Evolutionary conservation across 2,888 invertebrate genomes (phyloP), one percentile per base, ranked within the genome.

Genomic region (Petrolisthes manimaculis): DNA sequence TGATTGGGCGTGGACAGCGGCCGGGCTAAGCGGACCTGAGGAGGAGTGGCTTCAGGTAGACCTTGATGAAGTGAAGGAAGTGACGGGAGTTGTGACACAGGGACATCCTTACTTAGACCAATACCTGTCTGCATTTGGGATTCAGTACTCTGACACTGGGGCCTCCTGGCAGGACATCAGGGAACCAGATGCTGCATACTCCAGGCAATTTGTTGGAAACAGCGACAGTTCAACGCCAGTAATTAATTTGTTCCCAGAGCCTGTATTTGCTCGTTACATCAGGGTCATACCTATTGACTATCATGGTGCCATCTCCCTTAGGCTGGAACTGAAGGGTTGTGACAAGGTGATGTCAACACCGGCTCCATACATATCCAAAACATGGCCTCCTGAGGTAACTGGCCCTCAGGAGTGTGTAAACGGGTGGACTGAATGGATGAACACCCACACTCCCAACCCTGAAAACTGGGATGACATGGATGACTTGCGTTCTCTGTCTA

Each of bases 271-370:
- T 4, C 91, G 92, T 83, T 93, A 92, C 89, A 91, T 93, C 18
- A 90, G 92, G 24, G 86, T 93, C 3, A 91, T 92, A 12, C 93
- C 93, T 4, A 91, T 92, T 3, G 90, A 90, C 37, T 92, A 91
- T 86, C 91, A 92, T 12, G 91, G 92, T 5, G 91, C 92, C 71
- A 92, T 92, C 4, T 92, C 92, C 18, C 91, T 93, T 54, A 90
- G 93, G 87, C 84, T 93, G 37, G 93, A 93, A 88, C 91, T 93
- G 51, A 92, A 92, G 54, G 93, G 93, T 5, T 93, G 93, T 91
- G 91, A 91, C 84, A n/a, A 88, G 0, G 71, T 53, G 84, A 89
- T 86, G 56, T 71, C 86, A n/a, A 53, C 80, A 54, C 6, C n/a
- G 4, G 6, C 21, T n/a, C 21, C 71, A 1, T n/a, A 14, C 18